Percentiles rank a stretch among this genome's conserved stretches.
Evolutionary conservation across 2,888 invertebrate species (phyloP).

Genomic region (Aleiodes testaceus): DNA sequence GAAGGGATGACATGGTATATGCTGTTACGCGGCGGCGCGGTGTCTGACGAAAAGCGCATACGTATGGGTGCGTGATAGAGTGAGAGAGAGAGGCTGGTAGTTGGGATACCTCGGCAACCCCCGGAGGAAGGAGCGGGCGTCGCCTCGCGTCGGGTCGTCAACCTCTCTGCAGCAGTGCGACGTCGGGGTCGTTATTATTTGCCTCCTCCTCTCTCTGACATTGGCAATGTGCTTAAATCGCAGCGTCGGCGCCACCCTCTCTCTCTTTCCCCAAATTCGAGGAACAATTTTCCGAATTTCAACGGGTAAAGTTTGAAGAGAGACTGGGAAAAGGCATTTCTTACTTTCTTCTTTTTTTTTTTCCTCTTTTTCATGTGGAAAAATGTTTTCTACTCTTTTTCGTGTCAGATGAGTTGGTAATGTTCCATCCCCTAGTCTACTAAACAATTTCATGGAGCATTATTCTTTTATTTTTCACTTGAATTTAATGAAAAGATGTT

Average conservation of each 20-base stretch:
- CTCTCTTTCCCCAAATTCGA: conserved; percentile 31
- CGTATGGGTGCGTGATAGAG: conserved; percentile 1
- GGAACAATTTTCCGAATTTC: conserved; percentile 18
- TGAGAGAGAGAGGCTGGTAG: conserved; percentile 24
- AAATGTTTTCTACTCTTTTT: background rate
- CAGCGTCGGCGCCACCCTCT: conserved; percentile 44
- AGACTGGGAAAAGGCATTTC: background rate
- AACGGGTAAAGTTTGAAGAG: background rate
- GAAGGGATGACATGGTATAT: conserved; percentile 36
- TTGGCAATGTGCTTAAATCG: conserved; percentile 47
- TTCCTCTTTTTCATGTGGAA: background rate
- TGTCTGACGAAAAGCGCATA: conserved; percentile 49
- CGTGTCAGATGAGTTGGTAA: no score
- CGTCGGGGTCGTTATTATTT: conserved; percentile 68
- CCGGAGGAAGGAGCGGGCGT: conserved; percentile 64
- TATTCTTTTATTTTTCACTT: no score
- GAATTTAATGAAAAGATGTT: no score
- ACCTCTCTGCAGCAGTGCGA: conserved; percentile 72
- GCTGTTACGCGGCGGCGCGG: conserved; percentile 51
- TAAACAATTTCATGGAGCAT: no score
- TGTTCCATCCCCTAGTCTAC: no score
- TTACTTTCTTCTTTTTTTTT: background rate
- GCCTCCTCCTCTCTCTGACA: conserved; percentile 55
- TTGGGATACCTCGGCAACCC: conserved; percentile 50
- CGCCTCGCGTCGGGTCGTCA: conserved; percentile 70